Conservation (phyloP, 53 echinoderm and acorn worm genomes). For the Henricia sp. region DNA sequence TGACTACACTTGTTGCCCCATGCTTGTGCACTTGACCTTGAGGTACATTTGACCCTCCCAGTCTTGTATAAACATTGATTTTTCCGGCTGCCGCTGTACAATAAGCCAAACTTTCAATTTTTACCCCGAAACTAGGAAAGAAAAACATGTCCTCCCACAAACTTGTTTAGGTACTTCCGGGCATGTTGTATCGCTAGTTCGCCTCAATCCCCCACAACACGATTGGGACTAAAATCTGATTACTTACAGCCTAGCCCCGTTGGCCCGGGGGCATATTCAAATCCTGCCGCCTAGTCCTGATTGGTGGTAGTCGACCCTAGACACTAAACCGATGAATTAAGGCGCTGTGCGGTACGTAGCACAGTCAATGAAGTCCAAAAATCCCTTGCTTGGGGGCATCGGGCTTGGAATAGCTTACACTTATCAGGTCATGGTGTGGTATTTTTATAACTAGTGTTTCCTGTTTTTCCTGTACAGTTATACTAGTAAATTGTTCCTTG, state of each 20-base stretch:
- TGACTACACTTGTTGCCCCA: too few relatives aligned
- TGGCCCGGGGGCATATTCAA: not conserved
- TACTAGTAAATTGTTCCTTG: constrained; percentile 1
- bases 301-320: not conserved
- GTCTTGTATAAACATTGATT: too few relatives aligned
- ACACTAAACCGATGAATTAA: not conserved
- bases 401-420: constrained; percentile 5
- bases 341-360: not conserved
- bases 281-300: not conserved
- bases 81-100: too few relatives aligned
- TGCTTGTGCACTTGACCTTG: too few relatives aligned
- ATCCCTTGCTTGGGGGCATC: not conserved
- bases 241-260: not conserved
- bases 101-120: too few relatives aligned
- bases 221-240: not conserved
- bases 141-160: constrained; percentile 13
- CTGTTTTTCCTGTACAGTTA: not conserved
- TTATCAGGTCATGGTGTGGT: constrained; percentile 37
- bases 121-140: too few relatives aligned
- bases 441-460: not conserved
- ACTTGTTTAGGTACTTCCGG: not conserved
- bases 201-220: not conserved
- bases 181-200: too few relatives aligned
- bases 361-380: constrained; percentile 32
- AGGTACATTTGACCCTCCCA: too few relatives aligned